A percentile compares a stretch with the other conserved stretches of the same genome.
These are phyloP conservation scores for Zosterops japonicus DNA, from an alignment of 2,113 vertebrate genomes.

Conservation along the genomic window DNA sequence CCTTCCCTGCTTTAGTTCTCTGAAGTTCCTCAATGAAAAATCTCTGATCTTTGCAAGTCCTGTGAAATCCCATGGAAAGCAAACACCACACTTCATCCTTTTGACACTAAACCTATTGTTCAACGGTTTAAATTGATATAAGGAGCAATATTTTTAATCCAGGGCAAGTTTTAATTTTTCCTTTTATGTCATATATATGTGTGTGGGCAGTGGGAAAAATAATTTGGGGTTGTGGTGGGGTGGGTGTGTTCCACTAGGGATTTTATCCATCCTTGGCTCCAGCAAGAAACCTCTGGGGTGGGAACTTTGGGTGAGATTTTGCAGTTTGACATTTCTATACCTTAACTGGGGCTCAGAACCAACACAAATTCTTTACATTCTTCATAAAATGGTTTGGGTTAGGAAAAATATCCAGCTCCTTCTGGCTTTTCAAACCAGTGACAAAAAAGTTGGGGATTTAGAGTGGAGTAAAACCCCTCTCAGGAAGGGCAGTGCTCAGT, in stretches of 20 bases:
- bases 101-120: background rate
- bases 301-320: background rate
- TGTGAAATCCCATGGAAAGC: background rate
- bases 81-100: background rate
- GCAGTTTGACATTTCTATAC: background rate
- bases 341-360: background rate
- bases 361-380: background rate
- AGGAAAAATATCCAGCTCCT: background rate
- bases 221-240: background rate
- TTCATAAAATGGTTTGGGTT: background rate
- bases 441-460: background rate
- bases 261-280: background rate
- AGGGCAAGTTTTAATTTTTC: background rate
- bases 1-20: background rate
- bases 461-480: background rate
- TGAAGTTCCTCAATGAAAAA: background rate
- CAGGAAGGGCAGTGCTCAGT: background rate
- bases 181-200: background rate
- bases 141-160: background rate
- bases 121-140: background rate
- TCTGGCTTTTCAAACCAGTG: background rate
- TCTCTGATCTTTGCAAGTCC: background rate
- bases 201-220: background rate
- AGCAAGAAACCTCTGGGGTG: background rate
- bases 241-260: background rate